Evolutionary conservation across 2,113 vertebrate genomes (phyloP).

Genomic region (Rhegmatorhina hoffmannsi): DNA sequence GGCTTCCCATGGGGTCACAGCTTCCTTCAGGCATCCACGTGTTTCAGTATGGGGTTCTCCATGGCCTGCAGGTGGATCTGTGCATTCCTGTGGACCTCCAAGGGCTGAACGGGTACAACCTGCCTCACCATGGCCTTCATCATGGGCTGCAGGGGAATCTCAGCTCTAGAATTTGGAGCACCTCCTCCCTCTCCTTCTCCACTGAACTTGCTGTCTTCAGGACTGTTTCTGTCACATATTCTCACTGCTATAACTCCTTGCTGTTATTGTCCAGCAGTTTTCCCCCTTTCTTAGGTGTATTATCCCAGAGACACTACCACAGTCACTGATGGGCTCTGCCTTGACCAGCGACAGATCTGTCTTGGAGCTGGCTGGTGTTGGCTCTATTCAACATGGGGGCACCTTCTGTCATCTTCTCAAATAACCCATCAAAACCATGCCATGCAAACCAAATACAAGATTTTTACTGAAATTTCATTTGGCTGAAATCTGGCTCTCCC

Average conservation of each 20-base stretch:
- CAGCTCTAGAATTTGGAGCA: neutral
- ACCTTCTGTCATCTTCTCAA: neutral
- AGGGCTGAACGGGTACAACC: neutral
- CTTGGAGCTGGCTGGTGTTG: neutral
- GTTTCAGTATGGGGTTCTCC: accelerated
- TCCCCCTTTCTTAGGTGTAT: neutral
- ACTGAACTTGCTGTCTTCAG: neutral
- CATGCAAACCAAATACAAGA: neutral
- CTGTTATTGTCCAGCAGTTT: neutral
- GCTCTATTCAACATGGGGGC: too few relatives aligned
- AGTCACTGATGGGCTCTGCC: accelerated
- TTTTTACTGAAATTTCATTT: neutral
- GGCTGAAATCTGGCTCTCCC: neutral
- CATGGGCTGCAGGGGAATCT: neutral
- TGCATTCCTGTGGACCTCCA: neutral
- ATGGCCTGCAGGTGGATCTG: neutral
- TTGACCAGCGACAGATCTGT: neutral
- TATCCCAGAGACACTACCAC: neutral
- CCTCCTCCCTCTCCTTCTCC: neutral
- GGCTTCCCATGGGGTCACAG: neutral
- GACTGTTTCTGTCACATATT: neutral
- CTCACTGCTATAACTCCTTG: neutral
- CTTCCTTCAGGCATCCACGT: neutral
- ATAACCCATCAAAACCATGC: neutral
- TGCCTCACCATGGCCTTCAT: neutral